These are phyloP conservation scores for Paramuricea clavata DNA, from an alignment of 92 coral and sea anemone species.

Conservation along the genomic window DNA sequence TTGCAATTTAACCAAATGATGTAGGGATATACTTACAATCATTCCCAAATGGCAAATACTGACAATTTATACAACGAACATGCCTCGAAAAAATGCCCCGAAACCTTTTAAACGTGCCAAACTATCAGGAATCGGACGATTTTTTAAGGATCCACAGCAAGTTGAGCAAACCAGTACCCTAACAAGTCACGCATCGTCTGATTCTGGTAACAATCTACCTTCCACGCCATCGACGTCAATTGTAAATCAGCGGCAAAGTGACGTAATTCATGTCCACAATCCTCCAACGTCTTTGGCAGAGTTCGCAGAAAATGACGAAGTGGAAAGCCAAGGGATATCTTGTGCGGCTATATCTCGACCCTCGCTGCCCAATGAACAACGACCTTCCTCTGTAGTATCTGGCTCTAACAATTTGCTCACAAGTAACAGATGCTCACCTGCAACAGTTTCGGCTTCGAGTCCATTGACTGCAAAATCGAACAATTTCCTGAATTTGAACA, in stretches of 20 bases:
- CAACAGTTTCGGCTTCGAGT: conserved; percentile 33
- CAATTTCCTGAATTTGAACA: conserved; percentile 28
- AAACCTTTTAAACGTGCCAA: conserved; percentile 30
- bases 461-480: conserved; percentile 35
- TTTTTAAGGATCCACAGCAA: conserved; percentile 41
- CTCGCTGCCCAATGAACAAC: conserved; percentile 36
- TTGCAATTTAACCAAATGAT: conserved; percentile 31
- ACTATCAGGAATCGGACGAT: conserved; percentile 17
- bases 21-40: conserved; percentile 39
- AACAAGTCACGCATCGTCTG: neutral
- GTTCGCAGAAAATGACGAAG: conserved; percentile 31
- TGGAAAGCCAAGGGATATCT: conserved; percentile 35
- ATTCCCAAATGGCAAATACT: conserved; percentile 30
- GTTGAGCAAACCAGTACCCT: conserved; percentile 28
- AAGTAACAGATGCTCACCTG: conserved; percentile 44
- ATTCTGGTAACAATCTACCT: conserved; percentile 21
- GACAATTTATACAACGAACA: conserved; percentile 23
- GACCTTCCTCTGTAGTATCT: conserved; percentile 24
- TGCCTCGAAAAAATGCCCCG: conserved; percentile 44
- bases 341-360: conserved; percentile 15
- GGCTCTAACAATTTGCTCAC: conserved; percentile 29
- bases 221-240: conserved; percentile 10
- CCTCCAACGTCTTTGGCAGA: conserved; percentile 36
- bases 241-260: conserved; percentile 36
- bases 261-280: conserved; percentile 37